Base-by-base conservation (phyloP, 1,140 invertebrate genomes). In the Sitodiplosis mosellana region DNA sequence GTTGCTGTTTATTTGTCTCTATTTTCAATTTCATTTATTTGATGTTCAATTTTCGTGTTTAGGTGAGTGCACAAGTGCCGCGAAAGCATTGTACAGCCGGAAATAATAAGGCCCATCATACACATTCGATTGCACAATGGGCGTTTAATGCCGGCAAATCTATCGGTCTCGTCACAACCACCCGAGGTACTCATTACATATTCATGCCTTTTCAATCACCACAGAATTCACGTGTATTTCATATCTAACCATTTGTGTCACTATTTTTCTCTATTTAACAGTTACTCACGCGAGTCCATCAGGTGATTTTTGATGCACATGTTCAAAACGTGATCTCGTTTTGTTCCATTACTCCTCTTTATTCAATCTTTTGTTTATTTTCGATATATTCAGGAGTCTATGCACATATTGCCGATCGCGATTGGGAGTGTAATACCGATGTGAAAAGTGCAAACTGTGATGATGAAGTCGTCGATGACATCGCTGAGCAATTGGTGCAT, bases 241-340 rank as follows among this genome's bases (percentile, higher is more conserved):
- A n/a, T n/a, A 27, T 27, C 10, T 27, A 27, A 27, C 27, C 10
- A 5, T 27, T 27, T 27, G 27, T 27, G 27, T 10, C 10, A 27
- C 10, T 27, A 10, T 27, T 27, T 10, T 27, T 27, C 4, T 27
- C 10, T 10, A 3, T 5, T 27, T 27, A 5, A 5, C 83, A 21
- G 69, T 88, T 1, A 87, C 83, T 0, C 83, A 87, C 56, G 84
- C 83, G 10, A 83, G 83, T 0, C 83, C 84, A 0, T 74, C 80
- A 1, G 70, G 70, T 11, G 3, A 5, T 3, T 27, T 27, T 27
- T 27, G 27, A 27, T 27, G 27, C 27, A 27, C 27, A 27, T 27
- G 27, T 27, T 27, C 10, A 5, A 27, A 27, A 27, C 27, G 27
- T 27, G 27, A 27, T 27, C 27, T 27, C 27, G 27, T 27, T 27